Conservation (phyloP, 2,113 vertebrate genomes). For the Passer montanus region DNA sequence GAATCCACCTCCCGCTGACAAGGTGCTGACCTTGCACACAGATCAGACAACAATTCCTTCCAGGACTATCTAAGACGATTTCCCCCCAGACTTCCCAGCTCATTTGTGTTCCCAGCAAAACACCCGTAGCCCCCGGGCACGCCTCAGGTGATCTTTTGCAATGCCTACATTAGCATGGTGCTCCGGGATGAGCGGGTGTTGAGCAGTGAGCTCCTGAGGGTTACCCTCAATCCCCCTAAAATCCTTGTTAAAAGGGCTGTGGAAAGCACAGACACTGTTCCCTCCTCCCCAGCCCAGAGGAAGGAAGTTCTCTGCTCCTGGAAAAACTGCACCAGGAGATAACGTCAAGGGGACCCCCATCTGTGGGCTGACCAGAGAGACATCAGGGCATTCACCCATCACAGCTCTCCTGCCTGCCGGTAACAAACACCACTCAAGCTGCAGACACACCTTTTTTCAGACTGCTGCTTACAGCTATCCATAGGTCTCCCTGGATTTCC, state of each 20-base stretch:
- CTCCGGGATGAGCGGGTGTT: neutral
- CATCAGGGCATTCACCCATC: neutral
- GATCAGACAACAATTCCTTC: neutral
- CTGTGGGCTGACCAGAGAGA: neutral
- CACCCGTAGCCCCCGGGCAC: neutral
- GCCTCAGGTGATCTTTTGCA: neutral
- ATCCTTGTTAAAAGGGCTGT: neutral
- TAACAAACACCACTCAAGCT: neutral
- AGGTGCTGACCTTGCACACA: neutral
- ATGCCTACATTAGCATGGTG: neutral
- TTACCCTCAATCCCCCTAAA: neutral
- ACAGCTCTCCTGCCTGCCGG: neutral
- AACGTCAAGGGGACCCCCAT: too few species aligned
- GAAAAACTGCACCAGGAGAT: neutral
- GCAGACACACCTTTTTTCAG: neutral
- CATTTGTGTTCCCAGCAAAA: neutral
- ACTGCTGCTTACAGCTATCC: neutral
- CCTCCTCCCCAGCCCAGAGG: neutral
- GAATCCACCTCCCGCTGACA: neutral
- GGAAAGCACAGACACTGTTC: neutral
- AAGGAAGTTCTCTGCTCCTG: neutral
- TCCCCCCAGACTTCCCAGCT: neutral
- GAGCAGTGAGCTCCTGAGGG: neutral
- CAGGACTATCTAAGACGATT: neutral
- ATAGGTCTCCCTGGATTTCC: neutral